These are phyloP conservation scores for Steinernema khuongi DNA, from an alignment of 1,140 invertebrate genomes.

Conservation along the genomic window DNA sequence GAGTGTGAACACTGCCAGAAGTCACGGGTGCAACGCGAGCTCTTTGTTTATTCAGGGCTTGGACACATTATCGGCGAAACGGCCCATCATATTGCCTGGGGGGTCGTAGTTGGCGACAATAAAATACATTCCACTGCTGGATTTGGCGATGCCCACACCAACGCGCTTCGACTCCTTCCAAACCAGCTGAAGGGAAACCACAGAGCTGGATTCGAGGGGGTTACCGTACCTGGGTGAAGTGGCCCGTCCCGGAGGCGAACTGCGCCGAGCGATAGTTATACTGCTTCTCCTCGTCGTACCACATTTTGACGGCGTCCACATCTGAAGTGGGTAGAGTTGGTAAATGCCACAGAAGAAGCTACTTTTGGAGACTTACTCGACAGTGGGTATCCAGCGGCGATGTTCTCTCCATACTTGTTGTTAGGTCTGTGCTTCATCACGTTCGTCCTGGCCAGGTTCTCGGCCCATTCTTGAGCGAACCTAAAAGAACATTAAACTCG, in stretches of 20 bases:
- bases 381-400: conserved; percentile 72
- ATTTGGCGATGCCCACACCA: conserved; percentile 66
- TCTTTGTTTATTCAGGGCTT: background rate
- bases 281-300: conserved; percentile 59
- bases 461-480: conserved; percentile 74
- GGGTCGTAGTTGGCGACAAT: conserved; percentile 31
- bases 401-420: conserved; percentile 71
- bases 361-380: conserved; percentile 68
- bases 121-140: conserved; percentile 34
- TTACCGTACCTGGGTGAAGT: background rate
- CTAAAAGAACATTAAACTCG: conserved; percentile 19
- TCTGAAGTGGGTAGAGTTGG: conserved; percentile 56
- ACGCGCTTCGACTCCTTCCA: conserved; percentile 72
- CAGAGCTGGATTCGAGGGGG: conserved; percentile 28
- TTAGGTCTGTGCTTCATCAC: conserved; percentile 69
- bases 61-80: conserved; percentile 26
- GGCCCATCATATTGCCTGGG: conserved; percentile 24
- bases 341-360: conserved; percentile 62
- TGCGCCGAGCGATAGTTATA: conserved; percentile 48
- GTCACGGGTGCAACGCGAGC: no score
- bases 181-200: conserved; percentile 61
- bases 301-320: conserved; percentile 31
- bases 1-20: background rate
- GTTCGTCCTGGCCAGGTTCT: conserved; percentile 68
- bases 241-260: conserved; percentile 16